Evolutionary conservation across 2,113 vertebrate genomes (phyloP).

Genomic region (Proteles cristata): DNA sequence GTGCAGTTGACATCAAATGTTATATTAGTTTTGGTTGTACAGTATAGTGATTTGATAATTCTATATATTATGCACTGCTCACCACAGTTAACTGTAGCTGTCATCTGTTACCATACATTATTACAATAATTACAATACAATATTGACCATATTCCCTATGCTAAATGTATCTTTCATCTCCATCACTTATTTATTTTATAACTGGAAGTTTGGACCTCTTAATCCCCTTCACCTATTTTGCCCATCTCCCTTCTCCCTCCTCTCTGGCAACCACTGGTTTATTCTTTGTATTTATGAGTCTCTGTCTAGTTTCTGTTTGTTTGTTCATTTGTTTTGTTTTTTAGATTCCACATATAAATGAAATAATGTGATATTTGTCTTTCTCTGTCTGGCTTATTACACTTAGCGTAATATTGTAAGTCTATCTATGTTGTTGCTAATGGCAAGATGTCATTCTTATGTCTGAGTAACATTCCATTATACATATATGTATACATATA

Average conservation of each 20-base stretch:
- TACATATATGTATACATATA: background rate
- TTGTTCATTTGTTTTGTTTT: background rate
- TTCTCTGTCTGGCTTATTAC: background rate
- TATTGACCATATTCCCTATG: background rate
- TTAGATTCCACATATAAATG: background rate
- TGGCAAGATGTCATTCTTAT: background rate
- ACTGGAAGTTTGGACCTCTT: background rate
- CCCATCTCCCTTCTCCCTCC: background rate
- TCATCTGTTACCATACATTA: background rate
- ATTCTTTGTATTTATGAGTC: background rate
- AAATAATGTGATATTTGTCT: background rate
- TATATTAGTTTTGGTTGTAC: background rate
- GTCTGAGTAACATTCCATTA: background rate
- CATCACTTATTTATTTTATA: background rate
- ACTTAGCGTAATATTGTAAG: background rate
- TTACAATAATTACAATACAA: no score
- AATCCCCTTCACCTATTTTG: background rate
- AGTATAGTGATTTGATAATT: background rate
- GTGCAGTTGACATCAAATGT: background rate
- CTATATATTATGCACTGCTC: background rate
- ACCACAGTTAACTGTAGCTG: background rate
- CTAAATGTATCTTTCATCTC: background rate
- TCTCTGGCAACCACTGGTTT: background rate
- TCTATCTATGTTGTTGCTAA: background rate
- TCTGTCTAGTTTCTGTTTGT: background rate